These are phyloP conservation scores for Drosophila hawaiiensis DNA, from an alignment of 2,888 invertebrate genomes.

Conservation along the genomic window DNA sequence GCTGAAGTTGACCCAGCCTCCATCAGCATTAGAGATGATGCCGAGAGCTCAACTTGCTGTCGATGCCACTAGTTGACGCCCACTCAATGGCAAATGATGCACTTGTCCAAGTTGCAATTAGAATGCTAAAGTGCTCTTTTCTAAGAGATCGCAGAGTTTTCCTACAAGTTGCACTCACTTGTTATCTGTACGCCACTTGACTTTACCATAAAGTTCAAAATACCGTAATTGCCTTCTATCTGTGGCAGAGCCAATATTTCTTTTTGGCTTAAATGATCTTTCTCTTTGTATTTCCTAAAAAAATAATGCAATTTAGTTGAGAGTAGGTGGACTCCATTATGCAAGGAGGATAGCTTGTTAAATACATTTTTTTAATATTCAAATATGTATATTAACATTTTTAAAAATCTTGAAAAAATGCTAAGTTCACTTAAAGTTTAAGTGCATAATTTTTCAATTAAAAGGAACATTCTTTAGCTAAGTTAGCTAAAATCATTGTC, in stretches of 20 bases:
- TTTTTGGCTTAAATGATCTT: not conserved
- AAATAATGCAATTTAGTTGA: not conserved
- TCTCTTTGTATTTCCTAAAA: not conserved
- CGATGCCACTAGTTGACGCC: constrained; percentile 61
- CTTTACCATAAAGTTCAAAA: not conserved
- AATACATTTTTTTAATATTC: not conserved
- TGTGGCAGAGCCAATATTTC: not conserved
- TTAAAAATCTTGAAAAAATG: not conserved
- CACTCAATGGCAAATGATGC: constrained; percentile 55
- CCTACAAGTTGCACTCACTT: constrained; percentile 1
- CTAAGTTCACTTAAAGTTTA: not conserved
- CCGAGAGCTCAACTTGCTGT: constrained; percentile 44
- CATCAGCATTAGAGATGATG: constrained; percentile 17
- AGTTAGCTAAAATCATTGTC: not conserved
- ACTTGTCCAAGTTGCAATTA: constrained; percentile 56
- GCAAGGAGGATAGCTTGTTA: not conserved
- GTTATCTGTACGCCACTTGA: not conserved
- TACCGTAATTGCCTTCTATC: not conserved
- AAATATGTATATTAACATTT: not conserved
- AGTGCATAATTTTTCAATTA: not conserved
- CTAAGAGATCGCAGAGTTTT: constrained; percentile 39
- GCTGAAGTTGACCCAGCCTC: constrained; percentile 65
- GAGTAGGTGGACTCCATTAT: not conserved
- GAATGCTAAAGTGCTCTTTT: constrained; percentile 55
- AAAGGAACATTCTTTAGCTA: not conserved